Conservation (phyloP, 2,888 invertebrate species). For the Himalopsyche japonica region DNA sequence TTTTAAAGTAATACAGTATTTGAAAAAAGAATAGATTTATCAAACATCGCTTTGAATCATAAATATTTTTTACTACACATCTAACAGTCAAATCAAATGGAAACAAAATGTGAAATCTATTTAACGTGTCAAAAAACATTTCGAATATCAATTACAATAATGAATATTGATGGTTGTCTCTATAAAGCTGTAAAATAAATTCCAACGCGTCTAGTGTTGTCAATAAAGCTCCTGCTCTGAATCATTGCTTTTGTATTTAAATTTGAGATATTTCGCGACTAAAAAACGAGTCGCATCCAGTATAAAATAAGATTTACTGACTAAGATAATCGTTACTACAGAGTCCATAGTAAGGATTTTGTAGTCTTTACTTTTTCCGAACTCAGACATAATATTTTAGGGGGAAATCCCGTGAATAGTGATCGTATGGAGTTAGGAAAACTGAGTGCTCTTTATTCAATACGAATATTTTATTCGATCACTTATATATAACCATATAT, state of each 20-base stretch:
- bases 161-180: background rate
- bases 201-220: background rate
- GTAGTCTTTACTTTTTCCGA: too few relatives aligned
- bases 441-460: too few relatives aligned
- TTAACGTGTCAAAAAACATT: background rate
- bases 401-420: too few relatives aligned
- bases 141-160: background rate
- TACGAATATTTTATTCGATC: too few relatives aligned
- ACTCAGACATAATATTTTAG: too few relatives aligned
- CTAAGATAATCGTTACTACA: background rate
- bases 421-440: too few relatives aligned
- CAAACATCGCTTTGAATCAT: background rate
- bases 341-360: too few relatives aligned
- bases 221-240: background rate
- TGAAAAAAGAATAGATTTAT: too few relatives aligned
- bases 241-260: background rate
- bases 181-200: background rate
- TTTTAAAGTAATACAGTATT: too few relatives aligned
- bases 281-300: background rate
- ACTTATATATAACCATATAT: too few relatives aligned
- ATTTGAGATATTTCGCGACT: background rate
- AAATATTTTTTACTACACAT: background rate
- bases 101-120: background rate
- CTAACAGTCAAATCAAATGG: too few relatives aligned
- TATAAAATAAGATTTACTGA: background rate